Evolutionary conservation across 2,888 invertebrate species (phyloP).

Genomic region (Piscicola geometra): DNA sequence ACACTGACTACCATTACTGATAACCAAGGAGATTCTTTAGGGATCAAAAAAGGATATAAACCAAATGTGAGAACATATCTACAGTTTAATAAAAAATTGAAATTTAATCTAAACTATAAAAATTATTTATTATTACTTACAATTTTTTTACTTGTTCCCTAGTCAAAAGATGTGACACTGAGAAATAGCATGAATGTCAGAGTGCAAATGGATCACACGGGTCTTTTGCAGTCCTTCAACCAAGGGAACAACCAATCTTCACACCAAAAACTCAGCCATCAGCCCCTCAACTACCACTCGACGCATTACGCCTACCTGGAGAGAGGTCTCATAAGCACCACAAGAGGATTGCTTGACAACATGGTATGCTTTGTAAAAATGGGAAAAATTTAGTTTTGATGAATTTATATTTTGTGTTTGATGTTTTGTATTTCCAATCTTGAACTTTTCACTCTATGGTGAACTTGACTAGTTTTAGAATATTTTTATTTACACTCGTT

Average conservation of each 20-base stretch:
- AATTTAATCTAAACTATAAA: background rate
- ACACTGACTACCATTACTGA: slow-evolving; percentile 88
- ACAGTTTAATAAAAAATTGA: background rate
- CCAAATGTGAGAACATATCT: background rate
- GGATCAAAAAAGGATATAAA: slow-evolving; percentile 58
- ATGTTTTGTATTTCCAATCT: background rate
- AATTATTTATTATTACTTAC: background rate
- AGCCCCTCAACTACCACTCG: background rate
- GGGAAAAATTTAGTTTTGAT: background rate
- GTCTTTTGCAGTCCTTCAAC: background rate
- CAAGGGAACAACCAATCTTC: background rate
- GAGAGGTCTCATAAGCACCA: background rate
- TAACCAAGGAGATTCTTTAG: slow-evolving; percentile 77
- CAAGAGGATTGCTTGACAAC: background rate
- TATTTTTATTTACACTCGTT: too few relatives aligned
- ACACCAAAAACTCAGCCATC: slow-evolving; percentile 1
- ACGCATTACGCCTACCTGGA: slow-evolving; percentile 10
- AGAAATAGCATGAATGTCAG: background rate
- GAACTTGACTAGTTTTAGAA: too few relatives aligned
- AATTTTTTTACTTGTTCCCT: background rate
- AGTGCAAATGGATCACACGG: background rate
- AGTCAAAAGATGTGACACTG: background rate
- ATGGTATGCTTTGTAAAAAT: background rate
- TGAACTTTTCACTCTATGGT: too few relatives aligned
- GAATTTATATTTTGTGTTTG: background rate